Evolutionary conservation across 2,888 invertebrate species (phyloP), one percentile per base, ranked within the genome.

Genomic region (Parnassius orleans): DNA sequence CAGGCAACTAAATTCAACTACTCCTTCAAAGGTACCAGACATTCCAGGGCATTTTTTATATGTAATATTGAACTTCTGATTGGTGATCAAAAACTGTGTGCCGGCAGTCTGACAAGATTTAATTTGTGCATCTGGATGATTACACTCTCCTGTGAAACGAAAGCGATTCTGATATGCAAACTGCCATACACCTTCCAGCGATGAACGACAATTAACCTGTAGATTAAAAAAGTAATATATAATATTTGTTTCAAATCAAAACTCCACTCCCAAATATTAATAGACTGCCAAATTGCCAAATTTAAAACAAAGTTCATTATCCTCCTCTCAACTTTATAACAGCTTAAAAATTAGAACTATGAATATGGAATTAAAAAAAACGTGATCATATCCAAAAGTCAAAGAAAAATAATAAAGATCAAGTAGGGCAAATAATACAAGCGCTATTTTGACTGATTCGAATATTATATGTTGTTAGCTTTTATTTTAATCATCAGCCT

Each of bases 21-120:
- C 96, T 91, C 97, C 98, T 84, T 96, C 96, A 84, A 97, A 97
- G 11, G 97, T 97, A 58, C 95, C 96, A 14, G 95, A 95, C 97
- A 98, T 97, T 66, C 97, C 97, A 61, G 94, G 93, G 79, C 99
- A 99, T 74, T 95, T 95, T 69, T 96, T 95, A 81, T 98, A 99
- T 0, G 97, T 97, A 69, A 99, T 98, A 74, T 97, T 97, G 78
- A 99, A 98, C 83, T 98, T 98, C 82, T 98, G 98, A 89, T 99
- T 99, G 57, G 98, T 97, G 69, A 98, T 98, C 67, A 98, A 93
- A 85, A 98, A 99, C 81, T 98, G 97, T 11, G 98, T 98, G 64
- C 99, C 99, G 3, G 98, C 97, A 19, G 97, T 97, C 88, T 99
- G 99, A 80, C 99, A 99, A 0, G 98, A 98, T 73, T 95, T 94